These are phyloP conservation scores for Monochamus alternatus DNA, from an alignment of 2,888 invertebrate genomes.

Conservation along the genomic window DNA sequence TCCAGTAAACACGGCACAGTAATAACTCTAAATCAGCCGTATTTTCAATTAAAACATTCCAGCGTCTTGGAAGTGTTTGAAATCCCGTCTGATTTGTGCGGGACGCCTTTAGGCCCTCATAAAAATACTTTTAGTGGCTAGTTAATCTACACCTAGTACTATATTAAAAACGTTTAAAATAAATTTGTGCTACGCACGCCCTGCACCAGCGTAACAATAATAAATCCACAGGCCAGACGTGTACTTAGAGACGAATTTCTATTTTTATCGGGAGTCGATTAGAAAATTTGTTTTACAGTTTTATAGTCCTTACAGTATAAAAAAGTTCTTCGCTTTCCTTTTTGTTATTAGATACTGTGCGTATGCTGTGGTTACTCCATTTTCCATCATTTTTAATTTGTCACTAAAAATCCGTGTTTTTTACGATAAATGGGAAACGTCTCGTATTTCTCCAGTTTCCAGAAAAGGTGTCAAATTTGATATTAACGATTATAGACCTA, in stretches of 20 bases:
- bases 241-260: not conserved
- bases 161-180: not conserved
- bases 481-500: no score
- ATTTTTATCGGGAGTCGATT: not conserved
- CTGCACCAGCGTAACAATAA: constrained; percentile 4
- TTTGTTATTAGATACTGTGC: no score
- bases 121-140: not conserved
- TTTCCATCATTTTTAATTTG: no score
- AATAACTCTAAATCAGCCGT: not conserved
- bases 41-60: not conserved
- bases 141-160: not conserved
- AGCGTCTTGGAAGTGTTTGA: not conserved
- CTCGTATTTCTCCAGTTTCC: no score
- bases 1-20: not conserved
- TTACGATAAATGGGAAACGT: no score
- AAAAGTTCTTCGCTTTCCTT: no score
- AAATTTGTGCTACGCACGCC: not conserved
- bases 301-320: no score
- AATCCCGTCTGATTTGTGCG: not conserved
- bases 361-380: no score
- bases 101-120: no score
- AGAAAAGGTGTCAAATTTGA: no score
- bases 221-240: not conserved
- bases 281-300: no score
- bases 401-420: no score